A percentile compares a stretch with the other conserved stretches of the same genome.
phyloP scores from a whole-genome alignment of 1,140 invertebrate species.

The Halyomorpha halys region DNA sequence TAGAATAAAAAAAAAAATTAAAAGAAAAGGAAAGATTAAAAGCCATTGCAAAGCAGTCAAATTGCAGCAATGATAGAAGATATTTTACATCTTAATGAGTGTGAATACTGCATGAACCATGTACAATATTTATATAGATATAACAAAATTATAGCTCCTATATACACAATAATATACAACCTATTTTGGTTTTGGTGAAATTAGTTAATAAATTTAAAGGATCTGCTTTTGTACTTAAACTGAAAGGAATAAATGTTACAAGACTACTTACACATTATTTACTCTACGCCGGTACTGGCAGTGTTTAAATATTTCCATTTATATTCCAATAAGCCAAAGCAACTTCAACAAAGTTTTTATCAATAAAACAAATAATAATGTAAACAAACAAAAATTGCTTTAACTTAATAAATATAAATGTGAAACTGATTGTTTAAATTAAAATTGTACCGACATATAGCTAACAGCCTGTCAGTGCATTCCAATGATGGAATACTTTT shows the following conservation, averaged over 20 bases:
- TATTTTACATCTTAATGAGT: conserved; percentile 1
- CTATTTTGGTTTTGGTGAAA: conserved; percentile 14
- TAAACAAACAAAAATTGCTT: conserved; percentile 5
- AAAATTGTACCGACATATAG: conserved; percentile 9
- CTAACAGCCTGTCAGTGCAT: conserved; percentile 11
- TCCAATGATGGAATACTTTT: conserved; percentile 4
- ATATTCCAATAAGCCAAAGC: neutral
- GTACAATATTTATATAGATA: conserved; percentile 1
- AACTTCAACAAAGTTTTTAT: conserved; percentile 1
- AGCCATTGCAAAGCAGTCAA: conserved; percentile 16
- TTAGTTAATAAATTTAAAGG: conserved; percentile 2
- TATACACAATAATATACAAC: conserved; percentile 16
- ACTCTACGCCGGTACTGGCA: conserved; percentile 17
- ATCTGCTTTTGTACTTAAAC: conserved; percentile 18
- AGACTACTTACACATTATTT: conserved; percentile 9
- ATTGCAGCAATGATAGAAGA: conserved; percentile 11
- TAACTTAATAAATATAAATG: conserved; percentile 8
- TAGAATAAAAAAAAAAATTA: neutral
- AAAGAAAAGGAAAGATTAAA: neutral
- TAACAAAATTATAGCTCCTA: conserved; percentile 14
- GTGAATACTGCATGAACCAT: conserved; percentile 11
- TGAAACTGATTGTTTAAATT: neutral
- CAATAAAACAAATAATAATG: neutral
- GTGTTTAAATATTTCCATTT: neutral
- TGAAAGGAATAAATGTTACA: conserved; percentile 10